Evolutionary conservation across 2,797 vertebrate species (phyloP), one percentile per base, ranked within the genome.

Genomic region (Aeoliscus strigatus): DNA sequence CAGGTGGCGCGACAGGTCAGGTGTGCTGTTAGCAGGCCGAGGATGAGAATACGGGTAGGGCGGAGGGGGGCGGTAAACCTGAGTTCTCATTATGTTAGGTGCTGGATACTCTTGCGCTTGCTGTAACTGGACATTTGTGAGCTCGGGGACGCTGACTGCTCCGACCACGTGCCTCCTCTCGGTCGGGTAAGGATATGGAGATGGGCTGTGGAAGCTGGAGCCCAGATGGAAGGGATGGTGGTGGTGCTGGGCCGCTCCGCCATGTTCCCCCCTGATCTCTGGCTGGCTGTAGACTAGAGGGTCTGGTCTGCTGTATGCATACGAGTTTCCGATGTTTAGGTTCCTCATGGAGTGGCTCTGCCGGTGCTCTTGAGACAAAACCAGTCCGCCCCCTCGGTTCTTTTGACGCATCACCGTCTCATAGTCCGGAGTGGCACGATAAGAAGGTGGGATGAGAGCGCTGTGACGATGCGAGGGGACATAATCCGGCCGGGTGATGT

Each of bases 371-470:
- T 91, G 90, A 0, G 90, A 81, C 9, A 88, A 85, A 48, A 87
- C 76, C 86, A 92, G 70, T 0, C 92, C 91, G 4, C 81, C 80
- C 8, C 74, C 79, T 11, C 90, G 70, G 68, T 75, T 92, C 72
- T 97, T 93, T 70, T 97, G 96, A 28, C 91, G 91, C 94, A 99
- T 97, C 52, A 98, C 95, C 0, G 94, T 93, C 81, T 99, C 96
- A 0, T 99, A 99, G 73, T 99, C 96, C 0, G 96, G 96, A 0
- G 96, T 98, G 23, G 95, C 91, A 0, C 96, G 93, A 36, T 99
- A 99, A 0, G 96, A 98, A 1, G 96, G 96, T 0, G 95, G 94
- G 33, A 98, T 92, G 26, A 97, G 87, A 5, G 94, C 90, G 1
- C 96, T 99, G 31, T 97, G 96, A 16, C 93, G 92, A 8, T 98